Percentiles rank a stretch among this genome's conserved stretches.
Conservation (phyloP, 2,888 invertebrate genomes). For the Chymomyza caudatula region DNA sequence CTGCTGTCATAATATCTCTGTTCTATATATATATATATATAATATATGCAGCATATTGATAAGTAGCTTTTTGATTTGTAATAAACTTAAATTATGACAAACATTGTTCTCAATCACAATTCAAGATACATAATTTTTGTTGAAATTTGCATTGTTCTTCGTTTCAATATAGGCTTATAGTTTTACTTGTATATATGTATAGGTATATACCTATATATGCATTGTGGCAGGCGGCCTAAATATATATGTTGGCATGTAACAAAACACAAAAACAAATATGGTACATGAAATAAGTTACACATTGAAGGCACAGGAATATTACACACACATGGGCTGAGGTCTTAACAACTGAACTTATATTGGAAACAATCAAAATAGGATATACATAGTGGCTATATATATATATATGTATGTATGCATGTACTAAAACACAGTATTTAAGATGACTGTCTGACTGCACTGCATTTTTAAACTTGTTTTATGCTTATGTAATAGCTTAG, state of each 20-base stretch:
- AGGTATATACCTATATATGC: conserved; percentile 8
- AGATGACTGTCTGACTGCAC: neutral
- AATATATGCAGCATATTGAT: neutral
- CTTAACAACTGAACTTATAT: conserved; percentile 13
- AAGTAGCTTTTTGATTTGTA: neutral
- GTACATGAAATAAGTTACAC: conserved; percentile 35
- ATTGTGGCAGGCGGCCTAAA: neutral
- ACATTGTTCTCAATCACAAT: neutral
- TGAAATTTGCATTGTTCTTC: neutral
- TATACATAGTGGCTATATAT: neutral
- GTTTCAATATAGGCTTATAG: neutral
- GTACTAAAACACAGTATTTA: neutral
- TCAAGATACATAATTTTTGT: neutral
- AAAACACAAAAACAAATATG: neutral
- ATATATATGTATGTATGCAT: neutral
- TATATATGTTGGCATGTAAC: conserved; percentile 4
- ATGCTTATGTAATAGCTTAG: neutral
- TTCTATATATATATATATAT: neutral
- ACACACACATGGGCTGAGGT: conserved; percentile 51
- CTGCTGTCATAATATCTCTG: neutral
- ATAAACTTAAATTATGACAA: neutral
- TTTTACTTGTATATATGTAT: conserved; percentile 7
- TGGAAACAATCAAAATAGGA: conserved; percentile 19
- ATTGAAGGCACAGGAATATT: conserved; percentile 62
- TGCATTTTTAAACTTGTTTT: neutral